phyloP scores from a whole-genome alignment of 1,140 invertebrate genomes.

The Melitaea cinxia region DNA sequence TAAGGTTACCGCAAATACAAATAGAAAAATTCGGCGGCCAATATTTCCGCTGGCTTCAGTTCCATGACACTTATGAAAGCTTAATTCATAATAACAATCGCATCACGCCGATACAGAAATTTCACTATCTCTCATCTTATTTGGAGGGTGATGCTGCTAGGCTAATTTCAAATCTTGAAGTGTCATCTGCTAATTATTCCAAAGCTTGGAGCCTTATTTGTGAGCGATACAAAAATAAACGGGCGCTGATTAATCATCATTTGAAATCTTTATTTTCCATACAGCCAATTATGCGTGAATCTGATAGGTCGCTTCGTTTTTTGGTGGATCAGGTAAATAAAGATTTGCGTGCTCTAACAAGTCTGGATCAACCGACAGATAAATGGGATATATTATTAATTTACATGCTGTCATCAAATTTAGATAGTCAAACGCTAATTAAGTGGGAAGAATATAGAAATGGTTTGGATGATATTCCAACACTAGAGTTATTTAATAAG shows the following conservation, averaged over 20 bases:
- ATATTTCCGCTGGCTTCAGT: slow-evolving; percentile 51
- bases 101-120: slow-evolving; percentile 34
- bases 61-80: slow-evolving; percentile 49
- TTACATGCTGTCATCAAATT: slow-evolving; percentile 37
- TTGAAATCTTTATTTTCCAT: slow-evolving; percentile 40
- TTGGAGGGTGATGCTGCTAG: slow-evolving; percentile 41
- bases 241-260: slow-evolving; percentile 38
- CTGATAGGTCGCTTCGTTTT: slow-evolving; percentile 35
- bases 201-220: slow-evolving; percentile 37
- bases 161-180: slow-evolving; percentile 41
- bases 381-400: slow-evolving; percentile 42
- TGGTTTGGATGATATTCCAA: not conserved
- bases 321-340: slow-evolving; percentile 42
- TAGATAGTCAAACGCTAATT: slow-evolving; percentile 28
- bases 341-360: slow-evolving; percentile 38
- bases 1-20: slow-evolving; percentile 41
- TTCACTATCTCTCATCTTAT: slow-evolving; percentile 42
- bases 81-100: slow-evolving; percentile 38
- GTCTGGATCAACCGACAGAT: slow-evolving; percentile 36
- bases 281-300: slow-evolving; percentile 34
- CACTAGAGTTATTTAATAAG: slow-evolving; percentile 38
- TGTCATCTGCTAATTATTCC: slow-evolving; percentile 39
- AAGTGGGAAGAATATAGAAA: not conserved
- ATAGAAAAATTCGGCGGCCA: slow-evolving; percentile 51
- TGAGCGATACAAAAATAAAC: slow-evolving; percentile 41